A percentile compares a stretch with the other conserved stretches of the same genome.
Evolutionary conservation across 2,113 vertebrate species (phyloP).

Genomic region (Bubo scandiacus): DNA sequence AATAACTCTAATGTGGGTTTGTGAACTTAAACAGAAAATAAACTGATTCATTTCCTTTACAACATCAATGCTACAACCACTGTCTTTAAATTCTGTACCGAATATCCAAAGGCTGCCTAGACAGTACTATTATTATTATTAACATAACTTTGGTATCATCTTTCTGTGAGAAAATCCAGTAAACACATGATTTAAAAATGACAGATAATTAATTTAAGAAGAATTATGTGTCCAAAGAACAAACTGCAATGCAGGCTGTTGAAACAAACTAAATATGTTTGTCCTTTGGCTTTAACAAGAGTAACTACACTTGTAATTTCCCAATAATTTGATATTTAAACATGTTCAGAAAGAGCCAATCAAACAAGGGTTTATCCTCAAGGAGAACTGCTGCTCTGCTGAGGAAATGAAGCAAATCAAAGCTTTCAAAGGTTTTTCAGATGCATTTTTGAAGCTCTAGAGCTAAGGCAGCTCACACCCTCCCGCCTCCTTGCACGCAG

Average conservation of each 20-base stretch:
- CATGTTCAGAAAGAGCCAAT: neutral
- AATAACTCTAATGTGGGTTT: neutral
- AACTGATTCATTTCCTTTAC: neutral
- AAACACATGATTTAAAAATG: neutral
- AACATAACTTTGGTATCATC: neutral
- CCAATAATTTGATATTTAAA: slow-evolving; percentile 28
- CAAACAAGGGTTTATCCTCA: neutral
- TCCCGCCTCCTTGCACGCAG: neutral
- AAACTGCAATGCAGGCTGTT: neutral
- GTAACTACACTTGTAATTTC: neutral
- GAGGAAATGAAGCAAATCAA: slow-evolving; percentile 2
- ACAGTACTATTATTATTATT: neutral
- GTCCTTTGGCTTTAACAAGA: slow-evolving; percentile 16
- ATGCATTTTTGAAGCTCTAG: neutral
- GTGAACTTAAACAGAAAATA: neutral
- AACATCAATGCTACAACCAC: neutral
- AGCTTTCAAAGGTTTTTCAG: neutral
- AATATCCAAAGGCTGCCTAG: neutral
- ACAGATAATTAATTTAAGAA: neutral
- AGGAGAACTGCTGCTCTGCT: neutral
- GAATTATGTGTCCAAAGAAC: neutral
- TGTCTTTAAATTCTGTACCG: neutral
- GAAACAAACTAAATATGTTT: neutral
- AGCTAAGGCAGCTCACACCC: neutral
- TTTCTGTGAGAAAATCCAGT: neutral